Evolutionary conservation across 2,113 vertebrate genomes (phyloP), one percentile per base, ranked within the genome.

Genomic region (Butastur rufipennis): DNA sequence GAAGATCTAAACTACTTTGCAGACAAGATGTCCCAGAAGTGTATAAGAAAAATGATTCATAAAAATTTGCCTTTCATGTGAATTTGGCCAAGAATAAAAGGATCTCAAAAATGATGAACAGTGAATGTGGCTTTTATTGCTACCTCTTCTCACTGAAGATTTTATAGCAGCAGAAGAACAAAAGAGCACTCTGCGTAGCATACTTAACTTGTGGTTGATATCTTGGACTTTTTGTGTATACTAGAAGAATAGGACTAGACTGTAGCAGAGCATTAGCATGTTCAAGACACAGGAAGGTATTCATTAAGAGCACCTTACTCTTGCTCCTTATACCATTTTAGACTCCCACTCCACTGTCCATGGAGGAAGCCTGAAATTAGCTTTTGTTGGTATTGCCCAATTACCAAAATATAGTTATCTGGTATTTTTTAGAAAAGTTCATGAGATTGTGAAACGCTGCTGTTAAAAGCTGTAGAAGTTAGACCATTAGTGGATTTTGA

Each of bases 381-480:
- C 17, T 83, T 66, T 73, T 63, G 7, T 71, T 65, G 74, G 23
- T 47, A 67, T 87, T 84, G 26, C 38, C 6, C 31, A 67, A 4
- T 81, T 89, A 63, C 45, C 26, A 50, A 75, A 77, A 78, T 72
- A 34, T 6, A 12, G 31, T 77, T 62, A 20, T 23, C 26, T 68
- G 5, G 4, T 70, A 53, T 26, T 19, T 65, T 72, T 91, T 53
- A 88, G 21, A 53, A 94, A 89, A 86, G 53, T 73, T 90, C 10
- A 42, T 16, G 26, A 14, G n/a, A 43, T 42, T 92, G 34, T 95
- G 71, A 95, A 94, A 90, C 56, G 67, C 58, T 87, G 59, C 31
- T 93, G 95, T 87, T 91, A 97, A 97, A 95, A 90, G 43, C 40
- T 94, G 34, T 95, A 90, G 74, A 97, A 96, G 43, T 95, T 91